phyloP scores from a whole-genome alignment of 2,113 vertebrate genomes.

The Peromyscus leucopus region DNA sequence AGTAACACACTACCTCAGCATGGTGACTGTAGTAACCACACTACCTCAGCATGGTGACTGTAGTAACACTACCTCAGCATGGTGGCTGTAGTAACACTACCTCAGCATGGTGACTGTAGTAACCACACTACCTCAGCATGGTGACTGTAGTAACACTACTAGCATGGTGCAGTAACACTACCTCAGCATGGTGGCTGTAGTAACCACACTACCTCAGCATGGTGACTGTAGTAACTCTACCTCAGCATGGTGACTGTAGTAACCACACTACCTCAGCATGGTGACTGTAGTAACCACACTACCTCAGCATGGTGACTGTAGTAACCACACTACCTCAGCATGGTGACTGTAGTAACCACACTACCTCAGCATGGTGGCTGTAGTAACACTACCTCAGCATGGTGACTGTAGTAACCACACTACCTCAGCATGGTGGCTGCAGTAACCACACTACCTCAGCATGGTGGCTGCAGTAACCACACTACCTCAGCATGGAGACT shows the following conservation, averaged over 20 bases:
- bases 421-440: background rate
- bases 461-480: background rate
- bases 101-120: background rate
- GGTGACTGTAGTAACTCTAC: background rate
- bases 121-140: background rate
- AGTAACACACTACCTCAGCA: background rate
- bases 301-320: too few relatives aligned
- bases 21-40: background rate
- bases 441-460: background rate
- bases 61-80: background rate
- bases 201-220: background rate
- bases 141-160: background rate
- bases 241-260: background rate
- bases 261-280: background rate
- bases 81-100: background rate
- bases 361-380: too few relatives aligned
- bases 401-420: background rate
- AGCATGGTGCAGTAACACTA: too few relatives aligned
- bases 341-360: background rate
- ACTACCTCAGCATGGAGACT: background rate
- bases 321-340: background rate
- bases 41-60: background rate
- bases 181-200: too few relatives aligned
- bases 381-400: background rate
- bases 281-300: background rate